A percentile compares a stretch with the other conserved stretches of the same genome.
These are phyloP conservation scores for Crotophaga sulcirostris DNA, from an alignment of 2,113 vertebrate genomes.

Conservation along the genomic window DNA sequence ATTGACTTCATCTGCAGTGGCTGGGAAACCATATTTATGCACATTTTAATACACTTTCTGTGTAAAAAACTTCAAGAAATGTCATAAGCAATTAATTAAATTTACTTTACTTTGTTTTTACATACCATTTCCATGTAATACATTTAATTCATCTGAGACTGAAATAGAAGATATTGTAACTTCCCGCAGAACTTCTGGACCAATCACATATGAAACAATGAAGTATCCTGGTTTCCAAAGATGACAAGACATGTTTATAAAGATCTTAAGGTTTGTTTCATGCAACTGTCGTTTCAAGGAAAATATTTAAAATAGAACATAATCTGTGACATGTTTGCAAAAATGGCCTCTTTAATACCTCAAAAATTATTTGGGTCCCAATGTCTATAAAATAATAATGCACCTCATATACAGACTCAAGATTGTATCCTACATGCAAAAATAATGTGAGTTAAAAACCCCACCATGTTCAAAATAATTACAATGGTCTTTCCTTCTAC, in stretches of 20 bases:
- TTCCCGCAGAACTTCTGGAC: background rate
- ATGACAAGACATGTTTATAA: background rate
- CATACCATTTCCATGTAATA: background rate
- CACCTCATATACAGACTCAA: background rate
- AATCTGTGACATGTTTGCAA: background rate
- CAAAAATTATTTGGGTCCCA: background rate
- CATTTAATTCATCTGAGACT: background rate
- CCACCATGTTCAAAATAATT: background rate
- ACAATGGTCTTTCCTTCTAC: background rate
- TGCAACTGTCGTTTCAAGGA: background rate
- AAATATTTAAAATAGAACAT: background rate
- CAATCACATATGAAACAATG: background rate
- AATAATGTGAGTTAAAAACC: background rate
- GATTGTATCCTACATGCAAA: background rate
- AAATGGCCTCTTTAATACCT: background rate
- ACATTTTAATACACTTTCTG: background rate
- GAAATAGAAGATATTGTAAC: background rate
- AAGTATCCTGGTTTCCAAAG: background rate
- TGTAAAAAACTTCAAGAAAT: background rate
- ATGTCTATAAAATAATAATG: background rate
- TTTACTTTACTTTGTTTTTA: background rate
- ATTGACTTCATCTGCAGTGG: slow-evolving; percentile 10
- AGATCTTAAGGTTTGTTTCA: background rate
- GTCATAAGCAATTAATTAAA: background rate
- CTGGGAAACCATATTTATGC: background rate